phyloP scores from a whole-genome alignment of 2,797 vertebrate genomes.

The Phataginus tetradactyla region DNA sequence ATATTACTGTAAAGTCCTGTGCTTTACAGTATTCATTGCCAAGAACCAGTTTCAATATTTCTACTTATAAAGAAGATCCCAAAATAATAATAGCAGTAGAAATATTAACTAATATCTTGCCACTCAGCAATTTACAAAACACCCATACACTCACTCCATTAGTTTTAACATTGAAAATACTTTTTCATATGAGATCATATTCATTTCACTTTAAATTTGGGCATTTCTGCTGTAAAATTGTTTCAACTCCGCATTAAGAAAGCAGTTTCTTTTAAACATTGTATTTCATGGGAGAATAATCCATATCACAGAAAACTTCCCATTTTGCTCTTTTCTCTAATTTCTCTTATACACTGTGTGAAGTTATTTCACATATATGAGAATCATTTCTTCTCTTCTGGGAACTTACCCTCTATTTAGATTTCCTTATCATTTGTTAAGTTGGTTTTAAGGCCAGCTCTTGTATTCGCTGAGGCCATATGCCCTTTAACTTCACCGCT shows the following conservation, averaged over 20 bases:
- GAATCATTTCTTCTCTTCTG: not conserved
- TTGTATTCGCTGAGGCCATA: not conserved
- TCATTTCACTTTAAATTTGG: conserved; percentile 17
- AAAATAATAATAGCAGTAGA: not conserved
- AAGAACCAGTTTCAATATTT: conserved; percentile 23
- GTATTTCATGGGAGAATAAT: not conserved
- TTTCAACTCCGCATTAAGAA: conserved; percentile 6
- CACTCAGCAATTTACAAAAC: not conserved
- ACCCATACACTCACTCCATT: not conserved
- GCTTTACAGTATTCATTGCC: not conserved
- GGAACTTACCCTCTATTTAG: not conserved
- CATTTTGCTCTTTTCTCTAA: not conserved
- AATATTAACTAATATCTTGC: not conserved
- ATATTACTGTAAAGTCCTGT: not conserved
- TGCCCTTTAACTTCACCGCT: not conserved
- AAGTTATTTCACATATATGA: not conserved
- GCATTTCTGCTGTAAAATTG: conserved; percentile 11
- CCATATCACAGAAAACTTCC: not conserved
- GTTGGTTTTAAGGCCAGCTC: not conserved
- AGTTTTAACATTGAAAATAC: not conserved
- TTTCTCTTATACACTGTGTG: not conserved
- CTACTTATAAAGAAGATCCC: conserved; percentile 18
- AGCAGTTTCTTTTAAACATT: not conserved
- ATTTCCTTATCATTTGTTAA: not conserved
- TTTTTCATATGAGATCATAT: not conserved